Evolutionary conservation across 1,140 invertebrate species (phyloP), one percentile per base, ranked within the genome.

Genomic region (Acromyrmex charruanus): DNA sequence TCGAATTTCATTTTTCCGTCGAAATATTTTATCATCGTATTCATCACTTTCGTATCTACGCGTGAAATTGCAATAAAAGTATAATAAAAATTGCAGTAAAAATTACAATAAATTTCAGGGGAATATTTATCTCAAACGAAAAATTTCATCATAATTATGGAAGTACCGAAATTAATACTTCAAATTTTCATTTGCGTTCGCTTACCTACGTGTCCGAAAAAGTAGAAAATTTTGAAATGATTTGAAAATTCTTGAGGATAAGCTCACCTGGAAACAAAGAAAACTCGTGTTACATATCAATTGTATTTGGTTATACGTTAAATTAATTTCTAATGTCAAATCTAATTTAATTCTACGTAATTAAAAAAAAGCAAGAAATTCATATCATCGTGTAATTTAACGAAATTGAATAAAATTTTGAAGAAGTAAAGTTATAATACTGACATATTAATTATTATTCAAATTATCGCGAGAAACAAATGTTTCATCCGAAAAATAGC

Each of bases 281-380:
- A 68, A 77, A 1, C n/a, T 69, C 39, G 31, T 35, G 53, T 80
- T 91, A 94, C 89, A 68, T 66, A 79, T 44, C 55, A 44, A 44
- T 10, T 55, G 14, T 28, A 35, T 16, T 51, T 53, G 9, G 53
- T 68, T 66, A 79, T 4, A 59, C 3, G n/a, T 77, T 44, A 63
- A 59, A 44, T 77, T 61, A 61, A 49, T 65, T 63, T 44, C 4
- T 49, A 75, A 59, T 61, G 61, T 44, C 28, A 63, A 28, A 77
- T 63, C 18, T 14, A 55, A 55, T 35, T 69, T 55, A 58, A 55
- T 55, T 25, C 7, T 35, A 55, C 12, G 3, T 31, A 55, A 75
- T 35, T 75, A 39, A 39, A 75, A 31, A 25, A 58, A 31, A 74
- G 28, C 5, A n/a, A 6, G 28, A 75, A 39, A 35, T 59, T 35